phyloP scores from a whole-genome alignment of 2,888 invertebrate species.

The Oligia strigilis region DNA sequence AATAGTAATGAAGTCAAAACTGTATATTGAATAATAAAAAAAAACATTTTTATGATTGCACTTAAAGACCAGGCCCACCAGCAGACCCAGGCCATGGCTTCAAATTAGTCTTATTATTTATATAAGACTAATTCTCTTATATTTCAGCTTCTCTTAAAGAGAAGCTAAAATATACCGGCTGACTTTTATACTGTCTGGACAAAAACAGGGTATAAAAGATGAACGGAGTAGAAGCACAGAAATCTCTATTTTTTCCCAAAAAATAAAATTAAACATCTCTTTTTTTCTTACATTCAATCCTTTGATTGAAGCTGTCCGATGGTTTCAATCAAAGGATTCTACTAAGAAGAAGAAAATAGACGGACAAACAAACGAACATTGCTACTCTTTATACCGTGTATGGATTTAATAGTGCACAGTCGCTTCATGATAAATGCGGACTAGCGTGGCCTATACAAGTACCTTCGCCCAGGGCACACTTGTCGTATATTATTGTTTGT shows the following conservation, averaged over 20 bases:
- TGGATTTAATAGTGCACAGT: slow-evolving; percentile 58
- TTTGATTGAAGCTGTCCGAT: too few species aligned
- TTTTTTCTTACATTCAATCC: too few species aligned
- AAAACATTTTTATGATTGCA: neutral
- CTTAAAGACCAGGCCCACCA: neutral
- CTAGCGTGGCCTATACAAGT: slow-evolving; percentile 51
- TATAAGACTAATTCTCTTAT: neutral
- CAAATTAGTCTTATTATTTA: neutral
- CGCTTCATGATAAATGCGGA: slow-evolving; percentile 68
- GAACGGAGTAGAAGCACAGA: too few species aligned
- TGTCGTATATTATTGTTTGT: slow-evolving; percentile 16
- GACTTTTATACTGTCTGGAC: too few species aligned
- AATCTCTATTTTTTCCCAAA: too few species aligned
- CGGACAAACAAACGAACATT: slow-evolving; percentile 20
- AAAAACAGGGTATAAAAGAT: too few species aligned
- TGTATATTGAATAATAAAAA: neutral
- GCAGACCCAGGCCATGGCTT: neutral
- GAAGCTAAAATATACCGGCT: too few species aligned
- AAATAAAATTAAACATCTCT: too few species aligned
- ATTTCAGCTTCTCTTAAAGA: too few species aligned
- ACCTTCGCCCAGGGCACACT: slow-evolving; percentile 48
- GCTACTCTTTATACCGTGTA: slow-evolving; percentile 3
- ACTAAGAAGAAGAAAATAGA: neutral
- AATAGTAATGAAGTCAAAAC: neutral
- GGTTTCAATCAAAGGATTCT: too few species aligned